Evolutionary conservation across 2,113 vertebrate species (phyloP).

Genomic region (Carassius carassius): DNA sequence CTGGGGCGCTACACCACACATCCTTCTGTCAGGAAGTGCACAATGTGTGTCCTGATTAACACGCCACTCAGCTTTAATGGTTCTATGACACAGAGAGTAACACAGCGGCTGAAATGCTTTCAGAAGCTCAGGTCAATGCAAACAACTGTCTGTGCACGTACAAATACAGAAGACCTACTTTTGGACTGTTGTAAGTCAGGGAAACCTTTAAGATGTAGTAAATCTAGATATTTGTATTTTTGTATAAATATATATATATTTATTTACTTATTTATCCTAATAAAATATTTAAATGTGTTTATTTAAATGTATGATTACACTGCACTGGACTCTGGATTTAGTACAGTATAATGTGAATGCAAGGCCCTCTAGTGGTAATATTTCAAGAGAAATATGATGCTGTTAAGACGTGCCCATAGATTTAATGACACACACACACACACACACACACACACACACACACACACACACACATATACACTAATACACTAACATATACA

Average conservation of each 20-base stretch:
- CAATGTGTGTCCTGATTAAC: slow-evolving; percentile 28
- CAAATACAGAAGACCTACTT: neutral
- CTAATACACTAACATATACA: neutral
- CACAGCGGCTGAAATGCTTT: slow-evolving; percentile 3
- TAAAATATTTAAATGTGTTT: neutral
- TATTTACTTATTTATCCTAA: neutral
- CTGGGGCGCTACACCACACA: neutral
- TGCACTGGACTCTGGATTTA: neutral
- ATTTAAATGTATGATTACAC: too few species aligned
- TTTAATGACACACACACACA: neutral
- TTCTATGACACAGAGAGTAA: neutral
- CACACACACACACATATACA: too few species aligned
- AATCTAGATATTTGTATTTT: neutral
- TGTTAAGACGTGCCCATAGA: neutral
- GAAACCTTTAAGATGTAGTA: neutral
- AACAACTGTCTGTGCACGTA: neutral
- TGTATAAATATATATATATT: neutral
- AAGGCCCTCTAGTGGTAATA: slow-evolving; percentile 53
- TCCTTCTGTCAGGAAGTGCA: slow-evolving; percentile 28
- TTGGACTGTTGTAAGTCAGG: neutral
- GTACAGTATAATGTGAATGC: slow-evolving; percentile 15
- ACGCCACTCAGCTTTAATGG: slow-evolving; percentile 10
- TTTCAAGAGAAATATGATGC: neutral
- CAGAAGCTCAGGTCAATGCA: neutral
- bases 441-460: too few species aligned